Evolutionary conservation across 2,113 vertebrate genomes (phyloP).

Genomic region (Oryzias melastigma): DNA sequence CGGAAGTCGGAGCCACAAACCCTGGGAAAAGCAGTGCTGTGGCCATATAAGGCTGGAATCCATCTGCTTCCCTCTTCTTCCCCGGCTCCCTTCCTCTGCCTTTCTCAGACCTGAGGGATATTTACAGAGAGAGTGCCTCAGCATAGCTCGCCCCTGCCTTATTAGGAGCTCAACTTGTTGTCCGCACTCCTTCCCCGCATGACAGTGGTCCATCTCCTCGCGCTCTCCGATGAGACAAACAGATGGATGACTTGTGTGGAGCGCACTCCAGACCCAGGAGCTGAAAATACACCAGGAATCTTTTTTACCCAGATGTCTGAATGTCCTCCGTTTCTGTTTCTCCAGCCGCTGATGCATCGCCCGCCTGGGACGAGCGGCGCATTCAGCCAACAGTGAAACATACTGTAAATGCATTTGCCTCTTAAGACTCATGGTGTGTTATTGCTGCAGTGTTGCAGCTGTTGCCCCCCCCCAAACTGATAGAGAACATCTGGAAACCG

Average conservation of each 20-base stretch:
- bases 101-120: slow-evolving; percentile 78
- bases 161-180: slow-evolving; percentile 79
- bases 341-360: slow-evolving; percentile 34
- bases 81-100: slow-evolving; percentile 67
- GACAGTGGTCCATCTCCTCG: slow-evolving; percentile 68
- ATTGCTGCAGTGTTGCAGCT: slow-evolving; percentile 55
- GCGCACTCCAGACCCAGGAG: slow-evolving; percentile 11
- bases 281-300: slow-evolving; percentile 13
- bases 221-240: slow-evolving; percentile 66
- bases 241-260: slow-evolving; percentile 56
- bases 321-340: slow-evolving; percentile 9
- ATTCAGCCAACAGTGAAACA: slow-evolving; percentile 44
- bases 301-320: slow-evolving; percentile 20
- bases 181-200: slow-evolving; percentile 66
- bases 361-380: slow-evolving; percentile 41
- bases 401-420: slow-evolving; percentile 50
- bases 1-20: slow-evolving; percentile 73
- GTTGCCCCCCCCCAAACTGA: slow-evolving; percentile 21
- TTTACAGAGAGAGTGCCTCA: slow-evolving; percentile 76
- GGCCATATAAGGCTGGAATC: slow-evolving; percentile 83
- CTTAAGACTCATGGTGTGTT: slow-evolving; percentile 27
- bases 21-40: slow-evolving; percentile 82
- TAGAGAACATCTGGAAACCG: slow-evolving; percentile 46
- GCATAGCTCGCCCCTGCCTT: slow-evolving; percentile 73
- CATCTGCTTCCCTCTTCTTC: slow-evolving; percentile 80